A percentile compares a stretch with the other conserved stretches of the same genome.
Conservation (phyloP, 2,888 invertebrate species). For the Didymodactylos carnosus region DNA sequence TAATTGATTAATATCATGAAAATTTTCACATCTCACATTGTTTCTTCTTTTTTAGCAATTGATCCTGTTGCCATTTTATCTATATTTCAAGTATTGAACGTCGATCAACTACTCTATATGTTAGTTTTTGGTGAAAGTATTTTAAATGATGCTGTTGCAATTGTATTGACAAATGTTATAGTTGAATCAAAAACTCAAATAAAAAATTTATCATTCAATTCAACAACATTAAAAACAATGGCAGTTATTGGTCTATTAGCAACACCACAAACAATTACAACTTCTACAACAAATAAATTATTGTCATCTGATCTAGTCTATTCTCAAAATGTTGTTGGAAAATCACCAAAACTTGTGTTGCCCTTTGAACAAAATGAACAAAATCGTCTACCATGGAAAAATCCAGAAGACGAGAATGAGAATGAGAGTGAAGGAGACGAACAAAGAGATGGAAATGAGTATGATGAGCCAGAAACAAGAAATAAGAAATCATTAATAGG, state of each 20-base stretch:
- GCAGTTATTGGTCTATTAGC: not conserved
- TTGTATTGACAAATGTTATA: conserved; percentile 66
- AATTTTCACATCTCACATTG: conserved; percentile 78
- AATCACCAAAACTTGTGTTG: too few relatives aligned
- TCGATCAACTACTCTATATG: conserved; percentile 94
- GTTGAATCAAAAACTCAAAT: not conserved
- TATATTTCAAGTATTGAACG: conserved; percentile 87
- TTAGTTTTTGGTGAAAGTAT: conserved; percentile 90
- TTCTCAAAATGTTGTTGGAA: too few relatives aligned
- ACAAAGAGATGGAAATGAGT: too few relatives aligned
- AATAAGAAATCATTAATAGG: too few relatives aligned
- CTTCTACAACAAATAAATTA: too few relatives aligned
- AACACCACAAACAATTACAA: not conserved
- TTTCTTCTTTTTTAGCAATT: conserved; percentile 87
- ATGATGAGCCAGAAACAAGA: too few relatives aligned
- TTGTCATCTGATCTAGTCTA: too few relatives aligned
- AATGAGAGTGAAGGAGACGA: too few relatives aligned
- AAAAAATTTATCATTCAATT: not conserved
- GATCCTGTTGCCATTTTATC: conserved; percentile 97
- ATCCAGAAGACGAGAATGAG: too few relatives aligned
- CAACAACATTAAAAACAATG: not conserved
- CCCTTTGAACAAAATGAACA: too few relatives aligned
- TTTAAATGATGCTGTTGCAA: conserved; percentile 90
- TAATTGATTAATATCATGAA: conserved; percentile 29
- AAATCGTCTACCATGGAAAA: too few relatives aligned